Percentiles rank a stretch among this genome's conserved stretches.
Evolutionary conservation across 2,113 vertebrate genomes (phyloP).

Genomic region (Ctenodactylus gundi): DNA sequence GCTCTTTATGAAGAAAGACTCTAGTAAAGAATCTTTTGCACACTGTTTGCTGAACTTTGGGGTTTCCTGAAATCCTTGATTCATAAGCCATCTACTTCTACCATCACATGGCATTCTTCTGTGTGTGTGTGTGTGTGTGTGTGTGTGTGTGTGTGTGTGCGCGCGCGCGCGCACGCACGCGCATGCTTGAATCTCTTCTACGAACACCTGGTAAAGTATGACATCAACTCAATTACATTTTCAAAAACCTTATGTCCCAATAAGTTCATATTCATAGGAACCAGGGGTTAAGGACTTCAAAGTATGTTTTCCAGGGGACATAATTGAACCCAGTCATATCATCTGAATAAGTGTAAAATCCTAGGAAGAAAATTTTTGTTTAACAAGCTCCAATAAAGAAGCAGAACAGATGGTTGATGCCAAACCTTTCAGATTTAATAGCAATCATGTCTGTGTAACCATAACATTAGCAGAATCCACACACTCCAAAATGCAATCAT

Average conservation of each 20-base stretch:
- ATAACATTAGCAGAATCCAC: not conserved
- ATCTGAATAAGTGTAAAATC: not conserved
- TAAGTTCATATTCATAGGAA: not conserved
- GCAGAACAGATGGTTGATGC: not conserved
- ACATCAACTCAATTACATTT: not conserved
- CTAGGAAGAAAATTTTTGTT: not conserved
- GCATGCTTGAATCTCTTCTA: too few relatives aligned
- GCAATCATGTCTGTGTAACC: not conserved
- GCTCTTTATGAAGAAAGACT: not conserved
- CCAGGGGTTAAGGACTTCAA: not conserved
- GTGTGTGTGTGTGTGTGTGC: too few relatives aligned
- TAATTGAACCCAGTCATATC: constrained; percentile 3
- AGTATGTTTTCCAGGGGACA: not conserved
- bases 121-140: not conserved
- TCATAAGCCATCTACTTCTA: not conserved
- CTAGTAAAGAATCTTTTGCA: not conserved
- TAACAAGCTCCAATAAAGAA: not conserved
- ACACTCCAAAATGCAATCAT: constrained; percentile 20
- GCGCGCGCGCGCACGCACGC: too few relatives aligned
- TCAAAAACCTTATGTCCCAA: not conserved
- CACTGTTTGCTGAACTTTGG: not conserved
- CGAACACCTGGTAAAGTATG: not conserved
- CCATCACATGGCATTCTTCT: not conserved
- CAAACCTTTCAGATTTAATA: not conserved
- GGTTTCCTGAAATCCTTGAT: not conserved